Conservation (phyloP, 2,797 vertebrate species). For the Lates japonicus region DNA sequence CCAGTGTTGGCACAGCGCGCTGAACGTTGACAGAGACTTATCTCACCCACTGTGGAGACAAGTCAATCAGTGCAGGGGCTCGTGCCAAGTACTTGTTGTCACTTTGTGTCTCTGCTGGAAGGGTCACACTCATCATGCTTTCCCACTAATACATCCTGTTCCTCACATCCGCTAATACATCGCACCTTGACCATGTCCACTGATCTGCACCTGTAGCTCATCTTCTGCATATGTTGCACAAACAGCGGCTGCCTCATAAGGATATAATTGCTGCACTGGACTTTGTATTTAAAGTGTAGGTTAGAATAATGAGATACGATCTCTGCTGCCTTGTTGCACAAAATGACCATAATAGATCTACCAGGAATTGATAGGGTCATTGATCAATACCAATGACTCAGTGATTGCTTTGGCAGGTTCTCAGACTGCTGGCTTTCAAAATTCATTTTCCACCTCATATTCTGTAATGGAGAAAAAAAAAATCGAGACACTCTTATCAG, state of each 20-base stretch:
- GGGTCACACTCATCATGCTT: constrained; percentile 68
- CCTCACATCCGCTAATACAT: constrained; percentile 42
- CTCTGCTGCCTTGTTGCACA: constrained; percentile 19
- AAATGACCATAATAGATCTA: constrained; percentile 37
- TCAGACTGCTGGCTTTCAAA: constrained; percentile 40
- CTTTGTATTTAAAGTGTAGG: constrained; percentile 31
- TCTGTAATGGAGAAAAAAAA: constrained; percentile 30
- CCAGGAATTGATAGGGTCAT: constrained; percentile 24
- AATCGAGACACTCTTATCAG: not conserved
- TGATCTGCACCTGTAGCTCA: constrained; percentile 43
- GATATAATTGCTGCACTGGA: constrained; percentile 8
- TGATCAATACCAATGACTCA: constrained; percentile 49
- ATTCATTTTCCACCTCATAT: constrained; percentile 37
- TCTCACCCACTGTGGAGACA: constrained; percentile 69
- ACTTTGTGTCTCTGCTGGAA: constrained; percentile 67
- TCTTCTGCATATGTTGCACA: constrained; percentile 24
- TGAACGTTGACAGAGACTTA: constrained; percentile 77
- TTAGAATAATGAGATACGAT: constrained; percentile 46
- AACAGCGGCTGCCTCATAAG: constrained; percentile 29
- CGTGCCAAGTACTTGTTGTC: constrained; percentile 75
- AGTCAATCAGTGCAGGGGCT: constrained; percentile 71
- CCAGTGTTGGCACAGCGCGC: constrained; percentile 63
- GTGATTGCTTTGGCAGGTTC: constrained; percentile 45
- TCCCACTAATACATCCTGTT: constrained; percentile 52
- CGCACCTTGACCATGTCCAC: constrained; percentile 38